Evolutionary conservation across 2,888 invertebrate genomes (phyloP).

Genomic region (Cryptocephalus primarius): DNA sequence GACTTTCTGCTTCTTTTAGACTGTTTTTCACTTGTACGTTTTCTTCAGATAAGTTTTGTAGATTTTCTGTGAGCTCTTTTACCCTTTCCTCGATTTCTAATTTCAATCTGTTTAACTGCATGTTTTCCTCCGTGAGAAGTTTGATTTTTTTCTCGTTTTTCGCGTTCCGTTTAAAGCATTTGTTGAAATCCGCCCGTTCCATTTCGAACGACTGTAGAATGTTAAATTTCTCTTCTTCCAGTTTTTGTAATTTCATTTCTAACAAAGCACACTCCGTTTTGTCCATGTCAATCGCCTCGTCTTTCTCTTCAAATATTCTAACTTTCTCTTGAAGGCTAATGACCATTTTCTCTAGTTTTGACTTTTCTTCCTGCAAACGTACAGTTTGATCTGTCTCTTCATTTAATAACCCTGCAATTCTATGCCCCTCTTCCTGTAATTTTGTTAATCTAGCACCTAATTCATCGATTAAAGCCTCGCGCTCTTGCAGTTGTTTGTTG

Average conservation of each 20-base stretch:
- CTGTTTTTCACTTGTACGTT: too few species aligned
- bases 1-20: too few species aligned
- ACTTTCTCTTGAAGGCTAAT: conserved; percentile 10
- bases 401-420: conserved; percentile 5
- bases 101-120: conserved; percentile 5
- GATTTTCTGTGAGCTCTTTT: too few species aligned
- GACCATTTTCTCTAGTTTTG: conserved; percentile 11
- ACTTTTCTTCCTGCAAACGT: conserved; percentile 9
- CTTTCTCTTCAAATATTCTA: conserved; percentile 14
- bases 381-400: conserved; percentile 5
- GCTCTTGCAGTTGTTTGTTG: conserved; percentile 12
- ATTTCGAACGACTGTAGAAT: conserved; percentile 14
- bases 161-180: conserved; percentile 3
- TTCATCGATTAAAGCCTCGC: conserved; percentile 10
- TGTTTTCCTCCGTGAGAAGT: conserved; percentile 7
- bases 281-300: conserved; percentile 11
- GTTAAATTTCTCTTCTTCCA: conserved; percentile 17
- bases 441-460: conserved; percentile 9
- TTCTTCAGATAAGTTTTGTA: too few species aligned
- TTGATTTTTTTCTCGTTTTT: conserved; percentile 7
- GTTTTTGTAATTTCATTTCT: conserved; percentile 15
- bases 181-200: conserved; percentile 12
- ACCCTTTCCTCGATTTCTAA: conserved; percentile 5
- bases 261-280: conserved; percentile 13
- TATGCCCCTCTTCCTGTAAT: conserved; percentile 1